Base-by-base conservation (phyloP, 1,140 invertebrate genomes). In the Hyposmocoma kahamanoa region DNA sequence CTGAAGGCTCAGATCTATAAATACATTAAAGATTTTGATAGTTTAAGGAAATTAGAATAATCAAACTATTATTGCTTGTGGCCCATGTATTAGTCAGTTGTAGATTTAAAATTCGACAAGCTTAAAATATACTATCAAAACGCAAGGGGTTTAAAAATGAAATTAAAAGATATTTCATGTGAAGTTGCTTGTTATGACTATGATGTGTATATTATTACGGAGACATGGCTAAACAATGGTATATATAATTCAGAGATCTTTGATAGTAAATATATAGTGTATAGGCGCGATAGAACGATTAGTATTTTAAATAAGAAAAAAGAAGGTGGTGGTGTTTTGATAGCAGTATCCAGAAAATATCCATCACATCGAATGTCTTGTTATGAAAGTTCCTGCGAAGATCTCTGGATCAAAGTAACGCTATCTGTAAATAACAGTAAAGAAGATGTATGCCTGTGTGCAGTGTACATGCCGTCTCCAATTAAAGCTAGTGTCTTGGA, bases 81-180 rank as follows among this genome's bases (percentile, higher is more conserved):
- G n/a, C n/a, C n/a, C n/a, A n/a, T n/a, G n/a, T n/a, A n/a, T n/a
- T n/a, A n/a, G n/a, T n/a, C n/a, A n/a, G n/a, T n/a, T n/a, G n/a
- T n/a, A n/a, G n/a, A n/a, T n/a, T n/a, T n/a, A n/a, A n/a, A n/a
- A n/a, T n/a, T n/a, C n/a, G n/a, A n/a, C n/a, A n/a, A n/a, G n/a
- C n/a, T n/a, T n/a, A n/a, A n/a, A n/a, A n/a, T n/a, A n/a, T 36
- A 36, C 15, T 36, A 36, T 36, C 32, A 36, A 17, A 36, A 36
- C 15, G 15, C 4, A 9, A 4, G 5, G 9, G 32, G 32, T 13
- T 4, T 36, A 5, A 36, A 36, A 13, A 36, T 13, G 4, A 36
- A 36, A n/a, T n/a, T n/a, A n/a, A n/a, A n/a, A n/a, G n/a, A n/a
- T n/a, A n/a, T n/a, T n/a, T n/a, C n/a, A n/a, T n/a, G 15, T 36